Conservation (phyloP, 2,113 vertebrate genomes). For the Daphoenositta chrysoptera region DNA sequence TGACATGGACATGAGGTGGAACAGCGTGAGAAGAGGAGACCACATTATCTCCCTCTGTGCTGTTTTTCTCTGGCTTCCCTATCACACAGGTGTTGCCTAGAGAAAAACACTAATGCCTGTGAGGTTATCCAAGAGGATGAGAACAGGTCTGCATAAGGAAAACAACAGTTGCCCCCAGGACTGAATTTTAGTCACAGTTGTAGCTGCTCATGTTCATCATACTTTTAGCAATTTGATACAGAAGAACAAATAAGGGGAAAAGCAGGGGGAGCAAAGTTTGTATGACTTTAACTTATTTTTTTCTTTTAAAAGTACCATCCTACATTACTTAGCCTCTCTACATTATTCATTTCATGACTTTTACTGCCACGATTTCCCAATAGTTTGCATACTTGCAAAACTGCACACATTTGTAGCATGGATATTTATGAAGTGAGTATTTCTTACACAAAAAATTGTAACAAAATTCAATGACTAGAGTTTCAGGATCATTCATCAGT, state of each 20-base stretch:
- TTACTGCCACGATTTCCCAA: not conserved
- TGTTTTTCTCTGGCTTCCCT: not conserved
- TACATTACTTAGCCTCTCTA: not conserved
- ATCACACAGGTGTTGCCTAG: not conserved
- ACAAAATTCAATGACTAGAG: not conserved
- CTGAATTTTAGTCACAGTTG: not conserved
- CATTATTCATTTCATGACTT: not conserved
- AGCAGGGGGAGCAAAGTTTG: not conserved
- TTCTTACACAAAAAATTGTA: conserved; percentile 18
- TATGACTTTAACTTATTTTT: not conserved
- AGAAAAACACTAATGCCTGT: not conserved
- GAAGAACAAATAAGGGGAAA: not conserved
- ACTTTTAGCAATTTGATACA: not conserved
- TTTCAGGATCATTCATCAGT: conserved; percentile 1
- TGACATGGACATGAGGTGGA: not conserved
- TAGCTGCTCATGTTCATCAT: not conserved
- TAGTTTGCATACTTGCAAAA: conserved; percentile 29
- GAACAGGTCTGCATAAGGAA: not conserved
- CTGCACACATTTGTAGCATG: not conserved
- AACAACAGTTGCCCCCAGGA: not conserved
- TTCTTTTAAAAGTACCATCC: not conserved
- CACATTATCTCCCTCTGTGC: not conserved
- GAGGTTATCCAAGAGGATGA: not conserved
- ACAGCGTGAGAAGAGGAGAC: not conserved
- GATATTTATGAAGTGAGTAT: conserved; percentile 21